Base-by-base conservation (phyloP, 2,113 vertebrate genomes). In the Bujurquina vittata region DNA sequence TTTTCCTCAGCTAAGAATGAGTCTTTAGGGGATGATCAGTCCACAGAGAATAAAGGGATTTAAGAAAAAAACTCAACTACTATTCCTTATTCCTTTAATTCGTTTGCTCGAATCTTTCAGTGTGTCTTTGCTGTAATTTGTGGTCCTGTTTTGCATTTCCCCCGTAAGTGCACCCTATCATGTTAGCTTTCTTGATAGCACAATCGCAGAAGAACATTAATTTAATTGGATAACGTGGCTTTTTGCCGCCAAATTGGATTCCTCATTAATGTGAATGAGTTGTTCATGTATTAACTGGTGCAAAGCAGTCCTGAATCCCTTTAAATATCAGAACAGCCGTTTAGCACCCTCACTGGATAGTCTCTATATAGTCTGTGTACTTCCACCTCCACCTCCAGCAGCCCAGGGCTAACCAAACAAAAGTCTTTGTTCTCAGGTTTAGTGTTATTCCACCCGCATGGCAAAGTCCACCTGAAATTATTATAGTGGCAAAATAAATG, bases 381-480 rank as follows among this genome's bases (percentile, higher is more conserved):
- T 83, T 90, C 75, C 58, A 69, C 4, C 84, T 85, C 80, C 87
- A 89, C 92, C 89, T 91, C 84, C 83, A 82, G 46, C 33, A 55
- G 78, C 17, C 3, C 75, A 77, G 75, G 54, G 58, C 60, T 22
- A 33, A 43, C 80, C 31, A 84, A 88, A 94, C 91, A 92, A 93
- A 86, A 79, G 86, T 73, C 91, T 91, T 94, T 94, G 92, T 94
- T 90, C 87, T 83, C 54, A 4, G 40, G 52, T 49, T 29, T n/a
- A 10, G 72, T 83, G 79, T 75, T 75, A 10, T 79, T 89, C 58
- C 83, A 91, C 87, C 91, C 86, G 86, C 84, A 67, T 74, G 49
- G 67, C 75, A 65, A 76, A 79, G 83, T 88, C 81, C 86, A 90
- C 87, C 87, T 91, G 87, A 89, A 84, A 77, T 87, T 56, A 63